Percentiles rank a stretch among this genome's conserved stretches.
phyloP scores from a whole-genome alignment of 2,113 vertebrate species.

The Lophura nycthemera region DNA sequence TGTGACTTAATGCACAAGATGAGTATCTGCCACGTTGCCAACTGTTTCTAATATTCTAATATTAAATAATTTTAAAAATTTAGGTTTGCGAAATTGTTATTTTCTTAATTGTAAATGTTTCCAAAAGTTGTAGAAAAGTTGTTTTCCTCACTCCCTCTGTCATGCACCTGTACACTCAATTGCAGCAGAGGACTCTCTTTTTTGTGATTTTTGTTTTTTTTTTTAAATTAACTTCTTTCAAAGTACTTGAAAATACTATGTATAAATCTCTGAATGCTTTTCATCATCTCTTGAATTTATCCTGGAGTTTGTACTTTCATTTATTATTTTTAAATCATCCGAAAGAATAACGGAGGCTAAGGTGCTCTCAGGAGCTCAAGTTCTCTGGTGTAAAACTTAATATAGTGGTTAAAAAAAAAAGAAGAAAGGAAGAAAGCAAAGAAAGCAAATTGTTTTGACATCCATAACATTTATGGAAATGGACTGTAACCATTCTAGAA shows the following conservation, averaged over 20 bases:
- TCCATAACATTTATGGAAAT: not conserved
- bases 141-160: not conserved
- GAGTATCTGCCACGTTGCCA: not conserved
- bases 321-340: not conserved
- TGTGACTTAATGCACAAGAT: not conserved
- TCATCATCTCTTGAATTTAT: not conserved
- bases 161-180: fast-evolving
- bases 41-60: not conserved
- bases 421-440: no score
- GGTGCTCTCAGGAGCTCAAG: not conserved
- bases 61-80: not conserved
- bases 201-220: not conserved
- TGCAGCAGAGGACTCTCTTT: not conserved
- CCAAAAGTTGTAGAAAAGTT: not conserved
- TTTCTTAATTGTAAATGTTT: not conserved
- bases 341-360: not conserved
- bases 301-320: not conserved
- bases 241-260: not conserved
- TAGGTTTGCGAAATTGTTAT: not conserved
- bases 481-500: not conserved
- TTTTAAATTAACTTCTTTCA: not conserved
- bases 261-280: not conserved
- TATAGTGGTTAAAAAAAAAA: not conserved
- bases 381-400: not conserved
- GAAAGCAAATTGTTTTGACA: not conserved